phyloP scores from a whole-genome alignment of 2,113 vertebrate genomes.

The Antigone vipio region DNA sequence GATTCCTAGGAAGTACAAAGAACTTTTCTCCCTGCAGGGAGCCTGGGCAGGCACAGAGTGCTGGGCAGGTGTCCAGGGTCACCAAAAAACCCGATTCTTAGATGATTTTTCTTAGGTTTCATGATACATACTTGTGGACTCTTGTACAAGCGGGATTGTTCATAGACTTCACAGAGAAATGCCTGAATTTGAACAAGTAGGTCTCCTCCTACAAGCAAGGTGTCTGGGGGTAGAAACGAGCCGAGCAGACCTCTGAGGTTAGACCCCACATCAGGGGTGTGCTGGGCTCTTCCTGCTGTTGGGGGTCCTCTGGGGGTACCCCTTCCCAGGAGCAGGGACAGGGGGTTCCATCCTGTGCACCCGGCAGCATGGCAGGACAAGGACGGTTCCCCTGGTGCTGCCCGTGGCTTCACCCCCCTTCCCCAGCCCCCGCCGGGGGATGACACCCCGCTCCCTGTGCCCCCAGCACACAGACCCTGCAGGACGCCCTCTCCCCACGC shows the following conservation, averaged over 20 bases:
- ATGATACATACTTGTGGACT: rapidly evolving
- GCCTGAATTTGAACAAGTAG: no score
- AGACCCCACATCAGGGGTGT: not conserved
- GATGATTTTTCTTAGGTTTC: not conserved
- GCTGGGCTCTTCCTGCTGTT: no score
- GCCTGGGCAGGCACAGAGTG: not conserved
- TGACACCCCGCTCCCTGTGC: no score
- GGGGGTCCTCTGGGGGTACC: not conserved
- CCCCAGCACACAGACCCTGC: not conserved
- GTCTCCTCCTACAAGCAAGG: not conserved
- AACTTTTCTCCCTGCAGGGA: not conserved
- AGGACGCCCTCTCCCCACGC: rapidly evolving
- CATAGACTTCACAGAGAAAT: not conserved
- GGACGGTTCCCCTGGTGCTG: not conserved
- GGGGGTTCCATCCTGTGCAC: not conserved
- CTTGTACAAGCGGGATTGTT: rapidly evolving
- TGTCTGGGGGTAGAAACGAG: not conserved
- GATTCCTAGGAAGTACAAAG: not conserved
- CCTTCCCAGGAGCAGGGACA: rapidly evolving
- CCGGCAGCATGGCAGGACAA: not conserved
- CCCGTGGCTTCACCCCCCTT: rapidly evolving
- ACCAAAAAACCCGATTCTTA: rapidly evolving
- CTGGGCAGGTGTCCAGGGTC: not conserved
- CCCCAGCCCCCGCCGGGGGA: no score
- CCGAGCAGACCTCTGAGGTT: not conserved